Evolutionary conservation across 2,797 vertebrate species (phyloP).

Genomic region (Stomatorhinus walkeri): DNA sequence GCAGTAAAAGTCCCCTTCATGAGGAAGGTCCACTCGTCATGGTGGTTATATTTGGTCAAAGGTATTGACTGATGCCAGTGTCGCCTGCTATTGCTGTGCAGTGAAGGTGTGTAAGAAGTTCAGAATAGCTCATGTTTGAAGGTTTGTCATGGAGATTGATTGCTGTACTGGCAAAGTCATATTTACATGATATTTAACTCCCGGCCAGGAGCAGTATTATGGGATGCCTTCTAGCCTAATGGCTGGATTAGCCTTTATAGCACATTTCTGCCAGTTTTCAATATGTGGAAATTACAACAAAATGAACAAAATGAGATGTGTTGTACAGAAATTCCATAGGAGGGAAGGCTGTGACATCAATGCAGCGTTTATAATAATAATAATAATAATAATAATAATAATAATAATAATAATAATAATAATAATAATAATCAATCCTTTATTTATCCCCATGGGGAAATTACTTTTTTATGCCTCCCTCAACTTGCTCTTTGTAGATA

Average conservation of each 20-base stretch:
- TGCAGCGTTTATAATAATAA: not conserved
- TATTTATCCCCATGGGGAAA: no score
- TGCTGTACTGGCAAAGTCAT: not conserved
- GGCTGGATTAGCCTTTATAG: not conserved
- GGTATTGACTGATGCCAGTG: not conserved
- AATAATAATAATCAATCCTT: no score
- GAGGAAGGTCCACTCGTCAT: not conserved
- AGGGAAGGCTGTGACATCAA: not conserved
- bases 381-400: no score
- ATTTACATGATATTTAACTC: not conserved
- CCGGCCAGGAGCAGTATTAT: not conserved
- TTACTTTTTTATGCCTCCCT: no score
- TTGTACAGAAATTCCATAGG: not conserved
- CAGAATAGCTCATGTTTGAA: not conserved
- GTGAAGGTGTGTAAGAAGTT: not conserved
- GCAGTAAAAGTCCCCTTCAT: not conserved
- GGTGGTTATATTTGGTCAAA: not conserved
- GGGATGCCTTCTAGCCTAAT: not conserved
- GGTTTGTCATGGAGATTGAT: not conserved
- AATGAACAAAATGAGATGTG: not conserved
- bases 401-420: no score
- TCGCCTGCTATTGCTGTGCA: not conserved
- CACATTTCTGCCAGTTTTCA: not conserved
- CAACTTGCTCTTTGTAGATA: not conserved
- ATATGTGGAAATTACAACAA: not conserved